Evolutionary conservation across 2,888 invertebrate genomes (phyloP).

Genomic region (Epinotia nisella): DNA sequence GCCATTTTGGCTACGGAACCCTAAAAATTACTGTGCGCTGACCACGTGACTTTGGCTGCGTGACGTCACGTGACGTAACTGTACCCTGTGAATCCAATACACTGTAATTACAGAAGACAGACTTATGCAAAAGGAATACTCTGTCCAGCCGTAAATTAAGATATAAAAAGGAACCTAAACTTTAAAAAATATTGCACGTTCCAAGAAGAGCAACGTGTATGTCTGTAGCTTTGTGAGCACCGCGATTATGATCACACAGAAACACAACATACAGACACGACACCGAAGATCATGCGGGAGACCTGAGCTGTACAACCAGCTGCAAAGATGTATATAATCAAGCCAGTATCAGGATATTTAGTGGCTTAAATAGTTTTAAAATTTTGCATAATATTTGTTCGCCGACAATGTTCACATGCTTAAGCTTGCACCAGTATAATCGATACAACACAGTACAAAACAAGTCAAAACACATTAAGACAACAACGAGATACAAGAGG

Average conservation of each 20-base stretch:
- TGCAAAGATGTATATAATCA: not conserved
- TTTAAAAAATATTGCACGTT: not conserved
- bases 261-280: not conserved
- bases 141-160: too few relatives aligned
- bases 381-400: too few relatives aligned
- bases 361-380: not conserved
- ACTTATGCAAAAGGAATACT: too few relatives aligned
- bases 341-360: not conserved
- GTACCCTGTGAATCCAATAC: too few relatives aligned
- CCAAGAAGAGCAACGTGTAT: not conserved
- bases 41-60: too few relatives aligned
- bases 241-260: not conserved
- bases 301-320: not conserved
- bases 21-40: too few relatives aligned
- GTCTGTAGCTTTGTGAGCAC: not conserved
- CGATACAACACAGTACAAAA: not conserved
- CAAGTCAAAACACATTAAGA: not conserved
- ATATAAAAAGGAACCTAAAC: too few relatives aligned
- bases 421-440: not conserved
- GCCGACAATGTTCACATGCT: not conserved
- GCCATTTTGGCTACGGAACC: too few relatives aligned
- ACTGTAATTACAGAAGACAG: too few relatives aligned
- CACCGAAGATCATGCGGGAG: not conserved
- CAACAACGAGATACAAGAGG: not conserved
- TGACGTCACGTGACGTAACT: too few relatives aligned